These are phyloP conservation scores for Psittacula derbiana DNA, from an alignment of 2,797 vertebrate species.

Conservation along the genomic window DNA sequence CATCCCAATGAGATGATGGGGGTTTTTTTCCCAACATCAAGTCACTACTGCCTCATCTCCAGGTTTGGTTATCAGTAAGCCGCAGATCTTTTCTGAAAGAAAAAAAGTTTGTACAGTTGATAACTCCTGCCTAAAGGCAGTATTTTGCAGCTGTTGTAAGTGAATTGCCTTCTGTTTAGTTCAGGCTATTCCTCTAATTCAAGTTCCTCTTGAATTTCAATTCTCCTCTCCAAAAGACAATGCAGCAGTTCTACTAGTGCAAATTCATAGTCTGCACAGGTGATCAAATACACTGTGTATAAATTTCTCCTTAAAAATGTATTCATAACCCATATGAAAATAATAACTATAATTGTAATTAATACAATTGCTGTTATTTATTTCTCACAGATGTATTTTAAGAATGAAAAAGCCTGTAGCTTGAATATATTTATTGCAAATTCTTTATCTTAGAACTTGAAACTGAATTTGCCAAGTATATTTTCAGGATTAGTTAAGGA, in stretches of 20 bases:
- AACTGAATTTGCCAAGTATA: background rate
- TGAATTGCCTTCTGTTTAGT: background rate
- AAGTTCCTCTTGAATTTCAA: background rate
- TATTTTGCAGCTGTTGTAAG: background rate
- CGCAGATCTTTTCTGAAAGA: background rate
- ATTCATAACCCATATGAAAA: background rate
- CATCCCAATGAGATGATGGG: accelerated
- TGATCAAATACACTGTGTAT: background rate
- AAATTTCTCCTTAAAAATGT: background rate
- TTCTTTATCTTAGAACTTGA: background rate
- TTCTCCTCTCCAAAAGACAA: background rate
- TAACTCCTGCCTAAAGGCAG: background rate
- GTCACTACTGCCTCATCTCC: background rate
- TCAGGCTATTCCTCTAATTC: background rate
- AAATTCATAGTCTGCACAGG: background rate
- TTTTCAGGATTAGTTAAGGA: background rate
- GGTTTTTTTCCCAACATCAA: background rate
- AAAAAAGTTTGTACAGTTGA: background rate
- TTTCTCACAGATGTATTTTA: background rate
- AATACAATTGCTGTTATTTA: background rate
- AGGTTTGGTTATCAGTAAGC: background rate
- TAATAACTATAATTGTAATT: background rate
- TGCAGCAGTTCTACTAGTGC: background rate
- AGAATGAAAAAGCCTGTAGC: background rate
- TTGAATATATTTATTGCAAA: background rate